Percentiles rank a stretch among this genome's conserved stretches.
phyloP scores from a whole-genome alignment of 2,888 invertebrate genomes.

The Polydrusus cervinus region DNA sequence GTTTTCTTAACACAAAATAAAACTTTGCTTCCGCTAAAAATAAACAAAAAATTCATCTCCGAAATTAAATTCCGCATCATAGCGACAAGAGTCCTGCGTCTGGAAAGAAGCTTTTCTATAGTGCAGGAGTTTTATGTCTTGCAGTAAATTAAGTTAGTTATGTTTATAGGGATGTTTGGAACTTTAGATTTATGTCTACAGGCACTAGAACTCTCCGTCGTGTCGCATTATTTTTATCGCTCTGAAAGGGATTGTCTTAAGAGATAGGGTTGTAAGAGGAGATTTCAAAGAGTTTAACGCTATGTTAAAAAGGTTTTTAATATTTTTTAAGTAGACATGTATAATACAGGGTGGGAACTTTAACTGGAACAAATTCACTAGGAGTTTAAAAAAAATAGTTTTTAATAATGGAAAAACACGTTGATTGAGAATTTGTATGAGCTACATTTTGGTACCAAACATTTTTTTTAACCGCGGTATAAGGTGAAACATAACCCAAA shows the following conservation, averaged over 20 bases:
- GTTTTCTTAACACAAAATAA: not conserved
- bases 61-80: constrained; percentile 49
- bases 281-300: not conserved
- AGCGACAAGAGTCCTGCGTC: constrained; percentile 24
- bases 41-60: constrained; percentile 52
- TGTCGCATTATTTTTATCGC: constrained; percentile 56
- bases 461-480: no score
- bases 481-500: no score
- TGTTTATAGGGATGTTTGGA: constrained; percentile 67
- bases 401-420: no score
- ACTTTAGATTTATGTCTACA: constrained; percentile 63
- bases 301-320: constrained; percentile 7
- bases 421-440: no score
- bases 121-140: constrained; percentile 65
- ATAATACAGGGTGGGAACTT: not conserved
- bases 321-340: not conserved
- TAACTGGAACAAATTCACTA: no score
- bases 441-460: no score
- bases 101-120: constrained; percentile 53
- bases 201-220: constrained; percentile 54
- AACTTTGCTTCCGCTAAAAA: constrained; percentile 38
- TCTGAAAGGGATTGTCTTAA: constrained; percentile 54
- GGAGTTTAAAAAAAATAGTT: no score
- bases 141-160: constrained; percentile 68
- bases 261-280: constrained; percentile 40